Base-by-base conservation (phyloP, 2,797 vertebrate genomes). In the Crypturellus tataupa region DNA sequence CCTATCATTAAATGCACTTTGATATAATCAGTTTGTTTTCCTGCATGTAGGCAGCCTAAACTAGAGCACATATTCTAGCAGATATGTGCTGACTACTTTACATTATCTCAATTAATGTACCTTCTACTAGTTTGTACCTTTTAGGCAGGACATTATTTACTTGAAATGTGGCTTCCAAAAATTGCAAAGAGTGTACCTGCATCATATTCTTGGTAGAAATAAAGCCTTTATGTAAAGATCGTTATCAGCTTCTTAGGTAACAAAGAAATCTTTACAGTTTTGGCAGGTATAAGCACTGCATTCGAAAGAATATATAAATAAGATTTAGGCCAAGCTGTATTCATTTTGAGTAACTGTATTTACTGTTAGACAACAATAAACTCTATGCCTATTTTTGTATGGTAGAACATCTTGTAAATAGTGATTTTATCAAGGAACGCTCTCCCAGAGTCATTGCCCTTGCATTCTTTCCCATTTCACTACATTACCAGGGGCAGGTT, bases 381-480 rank as follows among this genome's bases (percentile, higher is more conserved):
- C 24, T 14, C 29, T 29, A 3, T 80, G 55, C 67, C 59, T 76
- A 10, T 40, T 55, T 85, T 29, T 29, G 24, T 16, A 27, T 0
- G 10, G 64, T 35, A 33, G 35, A 85, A 24, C 70, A 25, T 58
- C 21, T 39, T 87, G 72, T 69, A 84, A 71, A 40, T 46, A 68
- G 21, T 0, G 18, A 16, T 78, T 83, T 90, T 78, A 35, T 64
- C 73, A 17, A 46, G 58, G 72, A 80, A 93, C 7, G 27, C 40
- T 92, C 49, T 13, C 40, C 42, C 23, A 24, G 33, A 46, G 40
- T 44, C 65, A 17, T 76, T 10, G 49, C 49, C 75, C 47, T 59
- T 78, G 53, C 76, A 18, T 94, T 95, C 88, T 85, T 87, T 47
- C 13, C 21, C 40, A 4, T 83, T 80, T 83, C 69, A 47, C 79